Evolutionary conservation across 2,888 invertebrate species (phyloP).

Genomic region (Crossocerus cetratus): DNA sequence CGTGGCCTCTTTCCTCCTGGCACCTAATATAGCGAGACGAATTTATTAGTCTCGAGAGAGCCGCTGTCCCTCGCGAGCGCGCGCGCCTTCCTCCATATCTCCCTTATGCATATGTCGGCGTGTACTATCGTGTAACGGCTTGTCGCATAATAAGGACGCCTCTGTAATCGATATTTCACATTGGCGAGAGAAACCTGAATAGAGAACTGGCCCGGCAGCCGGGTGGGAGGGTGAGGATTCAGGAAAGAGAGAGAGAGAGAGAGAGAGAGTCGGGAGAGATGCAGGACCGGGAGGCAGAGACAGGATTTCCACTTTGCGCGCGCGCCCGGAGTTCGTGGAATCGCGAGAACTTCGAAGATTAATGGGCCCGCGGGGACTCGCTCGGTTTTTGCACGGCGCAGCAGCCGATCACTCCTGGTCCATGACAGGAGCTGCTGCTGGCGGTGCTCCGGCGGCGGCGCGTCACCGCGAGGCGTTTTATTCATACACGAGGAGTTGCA

Average conservation of each 20-base stretch:
- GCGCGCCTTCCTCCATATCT: neutral
- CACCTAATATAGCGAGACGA: constrained; percentile 64
- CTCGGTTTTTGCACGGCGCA: constrained; percentile 39
- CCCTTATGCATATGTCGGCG: constrained; percentile 22
- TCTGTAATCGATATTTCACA: constrained; percentile 55
- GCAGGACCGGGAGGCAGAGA: constrained; percentile 8
- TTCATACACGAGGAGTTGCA: constrained; percentile 33
- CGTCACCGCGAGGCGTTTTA: constrained; percentile 17
- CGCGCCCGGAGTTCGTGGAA: constrained; percentile 48
- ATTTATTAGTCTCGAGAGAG: constrained; percentile 62
- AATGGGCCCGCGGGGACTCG: constrained; percentile 51
- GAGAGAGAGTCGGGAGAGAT: neutral
- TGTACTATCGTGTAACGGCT: constrained; percentile 36
- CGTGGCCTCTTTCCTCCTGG: constrained; percentile 22
- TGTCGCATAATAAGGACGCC: constrained; percentile 50
- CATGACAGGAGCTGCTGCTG: constrained; percentile 39
- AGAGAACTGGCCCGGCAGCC: neutral
- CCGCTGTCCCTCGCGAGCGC: constrained; percentile 43
- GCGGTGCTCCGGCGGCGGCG: constrained; percentile 19
- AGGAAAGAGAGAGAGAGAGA: neutral
- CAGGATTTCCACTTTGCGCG: constrained; percentile 36
- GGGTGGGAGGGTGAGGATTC: neutral
- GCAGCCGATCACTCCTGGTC: constrained; percentile 39
- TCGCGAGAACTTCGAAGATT: constrained; percentile 52
- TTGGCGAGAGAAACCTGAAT: constrained; percentile 9